Evolutionary conservation across 2,888 invertebrate species (phyloP), one percentile per base, ranked within the genome.

Genomic region (Bruchidius siliquastri): DNA sequence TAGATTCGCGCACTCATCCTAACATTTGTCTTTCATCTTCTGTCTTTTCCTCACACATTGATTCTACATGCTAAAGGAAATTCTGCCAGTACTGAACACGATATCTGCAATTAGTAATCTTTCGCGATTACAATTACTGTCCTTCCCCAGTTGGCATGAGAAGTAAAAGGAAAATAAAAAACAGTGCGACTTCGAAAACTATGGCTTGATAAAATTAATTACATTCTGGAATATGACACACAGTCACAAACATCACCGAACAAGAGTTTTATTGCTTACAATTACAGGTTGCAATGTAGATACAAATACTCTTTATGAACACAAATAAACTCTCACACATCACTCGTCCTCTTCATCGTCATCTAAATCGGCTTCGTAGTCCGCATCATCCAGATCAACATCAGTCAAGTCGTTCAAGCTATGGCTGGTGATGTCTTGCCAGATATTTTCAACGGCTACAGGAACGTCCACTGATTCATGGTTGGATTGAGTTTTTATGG

Each of bases 391-490:
- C 8, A 26, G 26, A 26, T 26, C 49, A 49, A 49, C 72, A 3
- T 72, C 74, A 67, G 71, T 26, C 4, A 32, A 30, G 8, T 74
- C 74, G 20, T 72, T 69, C 21, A 69, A 69, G 68, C 20, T 20
- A 70, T 72, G 22, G 30, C 72, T 73, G 20, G 72, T 22, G 18
- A 75, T 68, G 20, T 75, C 72, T 21, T 73, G 69, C 75, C 73
- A 75, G 18, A 75, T 75, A 67, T 68, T 22, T 21, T 74, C 74
- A 18, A 74, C 71, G 21, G 49, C 18, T 13, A 73, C 67, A 10
- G 72, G 72, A 20, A 69, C 67, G 30, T 32, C 67, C 21, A 21
- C 66, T n/a, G 18, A 49, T 49, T 68, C 71, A 69, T 32, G 67
- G 10, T 32, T 71, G 6, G 70, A 70, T 22, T 69, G 32, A 20